Evolutionary conservation across 1,140 invertebrate species (phyloP).

Genomic region (Papilio glaucus): DNA sequence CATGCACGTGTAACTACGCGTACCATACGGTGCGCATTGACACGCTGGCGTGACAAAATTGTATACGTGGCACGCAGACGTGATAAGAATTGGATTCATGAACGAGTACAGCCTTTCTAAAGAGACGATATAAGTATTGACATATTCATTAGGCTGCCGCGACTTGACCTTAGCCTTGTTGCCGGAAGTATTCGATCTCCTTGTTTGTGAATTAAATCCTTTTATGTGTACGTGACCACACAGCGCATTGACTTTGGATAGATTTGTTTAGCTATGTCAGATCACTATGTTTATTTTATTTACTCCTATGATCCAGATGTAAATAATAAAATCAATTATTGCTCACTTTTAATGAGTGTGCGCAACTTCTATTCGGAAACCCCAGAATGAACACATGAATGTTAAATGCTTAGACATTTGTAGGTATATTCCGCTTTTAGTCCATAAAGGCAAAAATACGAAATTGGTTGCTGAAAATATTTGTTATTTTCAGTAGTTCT

Average conservation of each 20-base stretch:
- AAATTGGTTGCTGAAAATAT: no score
- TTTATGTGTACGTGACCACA: constrained; percentile 6
- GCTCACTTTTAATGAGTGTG: no score
- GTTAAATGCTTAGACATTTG: no score
- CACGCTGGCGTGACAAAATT: background rate
- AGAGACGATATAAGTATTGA: background rate
- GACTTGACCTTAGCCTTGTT: background rate
- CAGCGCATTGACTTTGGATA: constrained; percentile 38
- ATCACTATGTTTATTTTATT: background rate
- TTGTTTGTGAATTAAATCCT: constrained; percentile 8
- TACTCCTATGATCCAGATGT: no score
- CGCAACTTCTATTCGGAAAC: no score
- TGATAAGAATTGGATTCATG: constrained; percentile 13
- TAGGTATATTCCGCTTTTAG: no score
- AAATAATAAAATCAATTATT: no score
- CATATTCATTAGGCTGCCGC: background rate
- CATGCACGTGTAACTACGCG: constrained; percentile 22
- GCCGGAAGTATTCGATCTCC: background rate
- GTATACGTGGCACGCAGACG: background rate
- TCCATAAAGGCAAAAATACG: no score
- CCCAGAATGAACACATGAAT: no score
- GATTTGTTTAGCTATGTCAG: constrained; percentile 21
- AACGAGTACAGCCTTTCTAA: background rate
- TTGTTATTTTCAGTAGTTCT: no score
- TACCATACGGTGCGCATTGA: background rate